phyloP scores from a whole-genome alignment of 1,140 invertebrate genomes.

The Nymphalis io region DNA sequence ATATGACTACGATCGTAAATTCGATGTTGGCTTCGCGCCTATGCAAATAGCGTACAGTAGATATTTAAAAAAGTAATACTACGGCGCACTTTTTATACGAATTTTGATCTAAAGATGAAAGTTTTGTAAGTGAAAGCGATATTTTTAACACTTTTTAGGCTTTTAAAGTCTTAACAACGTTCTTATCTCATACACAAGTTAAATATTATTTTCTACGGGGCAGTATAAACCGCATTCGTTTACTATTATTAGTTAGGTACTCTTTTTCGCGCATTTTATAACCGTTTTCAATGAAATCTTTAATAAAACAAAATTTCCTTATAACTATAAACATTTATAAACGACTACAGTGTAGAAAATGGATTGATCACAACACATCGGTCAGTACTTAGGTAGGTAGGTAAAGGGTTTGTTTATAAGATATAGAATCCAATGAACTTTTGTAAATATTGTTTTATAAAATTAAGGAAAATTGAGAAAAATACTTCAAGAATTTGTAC shows the following conservation, averaged over 20 bases:
- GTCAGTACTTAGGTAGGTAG: slow-evolving; percentile 26
- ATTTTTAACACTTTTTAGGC: slow-evolving; percentile 13
- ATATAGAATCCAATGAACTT: slow-evolving; percentile 6
- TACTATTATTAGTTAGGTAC: slow-evolving; percentile 52
- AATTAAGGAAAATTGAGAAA: slow-evolving; percentile 23
- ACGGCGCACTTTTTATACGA: slow-evolving; percentile 18
- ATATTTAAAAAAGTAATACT: slow-evolving; percentile 13
- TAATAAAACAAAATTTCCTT: slow-evolving; percentile 32
- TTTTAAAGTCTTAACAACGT: slow-evolving; percentile 13
- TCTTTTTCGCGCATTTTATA: slow-evolving; percentile 53
- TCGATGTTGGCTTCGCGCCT: slow-evolving; percentile 30
- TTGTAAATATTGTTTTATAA: slow-evolving; percentile 20
- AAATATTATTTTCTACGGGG: slow-evolving; percentile 28
- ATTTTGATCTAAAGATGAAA: slow-evolving; percentile 24
- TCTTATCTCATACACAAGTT: slow-evolving; percentile 27
- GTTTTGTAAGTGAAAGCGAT: slow-evolving; percentile 13
- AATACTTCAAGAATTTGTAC: slow-evolving; percentile 12
- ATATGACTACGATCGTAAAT: slow-evolving; percentile 36
- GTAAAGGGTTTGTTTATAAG: slow-evolving; percentile 1
- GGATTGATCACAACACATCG: slow-evolving; percentile 40
- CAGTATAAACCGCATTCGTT: slow-evolving; percentile 24
- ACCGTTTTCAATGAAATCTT: neutral
- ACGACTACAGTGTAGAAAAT: slow-evolving; percentile 45
- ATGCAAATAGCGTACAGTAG: slow-evolving; percentile 14
- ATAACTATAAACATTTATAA: slow-evolving; percentile 42